A percentile compares a stretch with the other conserved stretches of the same genome.
These are phyloP conservation scores for Petrolisthes cinctipes DNA, from an alignment of 2,888 invertebrate genomes.

Conservation along the genomic window DNA sequence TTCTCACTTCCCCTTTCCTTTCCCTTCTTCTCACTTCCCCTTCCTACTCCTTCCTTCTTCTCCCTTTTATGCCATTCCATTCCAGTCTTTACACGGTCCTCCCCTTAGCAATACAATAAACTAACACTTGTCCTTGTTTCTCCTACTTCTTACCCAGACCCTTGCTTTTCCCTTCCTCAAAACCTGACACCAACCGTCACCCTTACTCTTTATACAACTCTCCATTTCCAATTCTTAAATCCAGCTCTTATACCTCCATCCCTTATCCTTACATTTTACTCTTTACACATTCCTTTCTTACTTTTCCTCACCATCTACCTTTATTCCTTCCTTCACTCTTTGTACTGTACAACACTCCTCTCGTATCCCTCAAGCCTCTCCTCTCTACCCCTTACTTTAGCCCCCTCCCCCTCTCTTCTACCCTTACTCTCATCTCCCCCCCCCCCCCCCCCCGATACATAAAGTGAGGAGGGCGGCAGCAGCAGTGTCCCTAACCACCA, in stretches of 20 bases:
- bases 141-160: neutral
- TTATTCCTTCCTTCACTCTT: neutral
- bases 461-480: neutral
- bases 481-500: neutral
- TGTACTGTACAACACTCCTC: too few species aligned
- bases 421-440: neutral
- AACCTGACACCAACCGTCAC: neutral
- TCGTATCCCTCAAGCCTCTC: neutral
- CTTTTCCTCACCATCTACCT: neutral
- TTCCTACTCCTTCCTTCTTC: neutral
- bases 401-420: neutral
- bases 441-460: neutral
- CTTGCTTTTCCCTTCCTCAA: neutral
- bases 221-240: neutral
- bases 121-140: neutral
- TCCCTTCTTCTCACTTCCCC: conserved; percentile 1
- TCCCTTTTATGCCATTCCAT: neutral
- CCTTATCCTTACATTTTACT: neutral
- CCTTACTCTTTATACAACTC: neutral
- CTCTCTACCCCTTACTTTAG: neutral
- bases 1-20: neutral
- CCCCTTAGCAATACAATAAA: neutral
- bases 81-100: neutral
- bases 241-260: neutral
- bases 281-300: neutral